Evolutionary conservation across 2,797 vertebrate genomes (phyloP).

Genomic region (Hoplostethus mediterraneus): DNA sequence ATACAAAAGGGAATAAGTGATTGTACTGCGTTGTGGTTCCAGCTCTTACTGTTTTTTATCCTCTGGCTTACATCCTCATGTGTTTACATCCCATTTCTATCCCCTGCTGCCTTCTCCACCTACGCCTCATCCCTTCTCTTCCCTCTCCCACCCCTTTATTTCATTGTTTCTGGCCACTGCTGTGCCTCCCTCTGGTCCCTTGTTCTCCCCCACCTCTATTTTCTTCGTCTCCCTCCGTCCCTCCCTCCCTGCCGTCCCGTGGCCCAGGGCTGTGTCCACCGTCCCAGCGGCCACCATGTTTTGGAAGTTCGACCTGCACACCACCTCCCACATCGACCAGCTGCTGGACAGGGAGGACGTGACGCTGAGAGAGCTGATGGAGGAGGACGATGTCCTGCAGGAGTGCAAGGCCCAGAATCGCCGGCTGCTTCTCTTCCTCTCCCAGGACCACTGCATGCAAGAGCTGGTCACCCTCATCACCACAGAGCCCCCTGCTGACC

Average conservation of each 20-base stretch:
- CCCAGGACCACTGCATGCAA: constrained; percentile 94
- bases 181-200: constrained; percentile 6
- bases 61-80: constrained; percentile 10
- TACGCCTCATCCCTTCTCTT: constrained; percentile 18
- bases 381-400: constrained; percentile 96
- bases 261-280: constrained; percentile 80
- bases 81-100: constrained; percentile 43
- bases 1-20: constrained; percentile 8
- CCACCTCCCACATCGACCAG: constrained; percentile 97
- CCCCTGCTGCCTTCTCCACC: constrained; percentile 30
- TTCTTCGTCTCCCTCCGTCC: background rate
- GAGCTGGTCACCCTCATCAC: constrained; percentile 95
- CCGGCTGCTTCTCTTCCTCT: constrained; percentile 94
- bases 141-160: constrained; percentile 8
- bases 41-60: constrained; percentile 15
- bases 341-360: constrained; percentile 97
- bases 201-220: background rate
- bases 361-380: constrained; percentile 94
- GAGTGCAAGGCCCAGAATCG: constrained; percentile 99
- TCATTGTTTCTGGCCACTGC: constrained; percentile 35
- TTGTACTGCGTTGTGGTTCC: background rate
- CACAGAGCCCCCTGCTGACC: constrained; percentile 90
- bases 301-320: constrained; percentile 99
- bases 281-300: constrained; percentile 91
- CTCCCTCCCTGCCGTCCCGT: background rate